Conservation (phyloP, 2,113 vertebrate species). For the Psittacula cyanocephala region DNA sequence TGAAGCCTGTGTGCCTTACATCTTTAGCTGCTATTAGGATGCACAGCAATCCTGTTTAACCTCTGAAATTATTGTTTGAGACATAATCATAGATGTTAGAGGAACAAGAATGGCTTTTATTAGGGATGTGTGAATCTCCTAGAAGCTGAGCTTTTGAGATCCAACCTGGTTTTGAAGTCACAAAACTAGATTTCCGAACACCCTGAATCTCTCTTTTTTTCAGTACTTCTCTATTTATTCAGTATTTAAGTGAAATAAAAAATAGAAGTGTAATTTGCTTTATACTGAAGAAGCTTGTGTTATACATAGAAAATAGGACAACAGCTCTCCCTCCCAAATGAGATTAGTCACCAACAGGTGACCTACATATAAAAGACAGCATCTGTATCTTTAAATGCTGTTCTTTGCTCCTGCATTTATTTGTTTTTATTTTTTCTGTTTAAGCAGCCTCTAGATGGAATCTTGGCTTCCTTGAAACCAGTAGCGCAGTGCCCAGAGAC, state of each 20-base stretch:
- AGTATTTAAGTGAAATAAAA: background rate
- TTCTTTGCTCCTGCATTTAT: background rate
- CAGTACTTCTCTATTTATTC: background rate
- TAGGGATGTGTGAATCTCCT: background rate
- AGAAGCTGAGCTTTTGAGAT: background rate
- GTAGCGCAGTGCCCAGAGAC: background rate
- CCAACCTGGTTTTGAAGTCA: background rate
- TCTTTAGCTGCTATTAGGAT: background rate
- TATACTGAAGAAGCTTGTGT: background rate
- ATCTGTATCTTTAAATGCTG: background rate
- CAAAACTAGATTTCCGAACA: background rate
- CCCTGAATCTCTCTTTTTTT: background rate
- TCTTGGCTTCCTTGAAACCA: background rate
- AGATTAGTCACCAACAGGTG: background rate
- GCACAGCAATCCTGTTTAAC: constrained; percentile 18
- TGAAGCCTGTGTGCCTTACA: constrained; percentile 35
- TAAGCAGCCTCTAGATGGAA: background rate
- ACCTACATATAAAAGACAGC: background rate
- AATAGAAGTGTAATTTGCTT: fast-evolving
- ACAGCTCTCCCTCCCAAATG: background rate
- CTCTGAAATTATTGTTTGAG: constrained; percentile 34
- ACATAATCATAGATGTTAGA: background rate
- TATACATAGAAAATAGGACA: background rate
- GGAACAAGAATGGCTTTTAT: background rate
- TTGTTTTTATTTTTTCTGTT: background rate